These are phyloP conservation scores for Hypothenemus hampei DNA, from an alignment of 1,140 invertebrate species.

Conservation along the genomic window DNA sequence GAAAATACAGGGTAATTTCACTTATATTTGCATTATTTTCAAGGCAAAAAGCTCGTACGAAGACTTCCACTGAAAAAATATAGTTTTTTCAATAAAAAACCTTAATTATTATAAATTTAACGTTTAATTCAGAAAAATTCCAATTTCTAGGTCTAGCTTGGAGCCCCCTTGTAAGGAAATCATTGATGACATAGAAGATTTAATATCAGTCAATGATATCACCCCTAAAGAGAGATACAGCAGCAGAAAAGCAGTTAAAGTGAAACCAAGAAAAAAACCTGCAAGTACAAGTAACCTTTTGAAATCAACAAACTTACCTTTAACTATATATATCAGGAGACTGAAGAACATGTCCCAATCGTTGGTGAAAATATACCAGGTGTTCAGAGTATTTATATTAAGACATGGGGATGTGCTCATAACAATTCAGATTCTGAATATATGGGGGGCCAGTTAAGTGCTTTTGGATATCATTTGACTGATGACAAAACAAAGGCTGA, in stretches of 20 bases:
- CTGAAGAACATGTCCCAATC: conserved; percentile 25
- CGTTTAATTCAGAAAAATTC: conserved; percentile 3
- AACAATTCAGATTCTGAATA: conserved; percentile 96
- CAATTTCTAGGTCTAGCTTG: conserved; percentile 9
- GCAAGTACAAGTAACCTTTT: conserved; percentile 9
- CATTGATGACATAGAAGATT: conserved; percentile 74
- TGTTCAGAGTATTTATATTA: conserved; percentile 87
- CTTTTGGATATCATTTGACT: conserved; percentile 82
- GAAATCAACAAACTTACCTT: conserved; percentile 2
- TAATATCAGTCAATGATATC: conserved; percentile 71
- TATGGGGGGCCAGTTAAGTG: conserved; percentile 90
- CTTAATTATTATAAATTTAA: too few species aligned
- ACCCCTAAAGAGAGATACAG: conserved; percentile 68
- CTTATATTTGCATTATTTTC: conserved; percentile 2
- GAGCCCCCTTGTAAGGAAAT: conserved; percentile 53
- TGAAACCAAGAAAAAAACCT: conserved; percentile 53
- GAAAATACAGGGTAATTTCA: too few species aligned
- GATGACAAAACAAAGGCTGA: conserved; percentile 79
- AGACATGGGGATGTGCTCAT: conserved; percentile 97
- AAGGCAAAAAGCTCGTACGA: background rate
- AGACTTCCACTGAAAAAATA: background rate
- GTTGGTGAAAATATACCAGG: conserved; percentile 71
- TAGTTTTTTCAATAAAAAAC: background rate
- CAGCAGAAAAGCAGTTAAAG: conserved; percentile 60
- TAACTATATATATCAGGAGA: conserved; percentile 17